Percentiles rank a stretch among this genome's conserved stretches.
Conservation (phyloP, 2,797 vertebrate species). For the Pitangus sulphuratus region DNA sequence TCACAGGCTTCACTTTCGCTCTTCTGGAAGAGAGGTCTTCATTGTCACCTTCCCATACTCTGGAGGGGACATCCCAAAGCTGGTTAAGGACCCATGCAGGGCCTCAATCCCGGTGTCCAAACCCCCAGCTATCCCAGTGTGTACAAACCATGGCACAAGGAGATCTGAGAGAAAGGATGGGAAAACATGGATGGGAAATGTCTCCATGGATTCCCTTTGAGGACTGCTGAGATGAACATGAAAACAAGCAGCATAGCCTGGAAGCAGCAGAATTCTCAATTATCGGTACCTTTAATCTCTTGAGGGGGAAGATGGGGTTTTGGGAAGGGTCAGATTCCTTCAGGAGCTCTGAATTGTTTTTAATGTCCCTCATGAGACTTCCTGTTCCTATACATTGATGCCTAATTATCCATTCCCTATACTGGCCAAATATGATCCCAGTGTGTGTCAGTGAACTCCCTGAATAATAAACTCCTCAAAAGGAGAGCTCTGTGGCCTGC, state of each 20-base stretch:
- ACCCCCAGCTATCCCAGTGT: no score
- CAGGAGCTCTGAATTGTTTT: neutral
- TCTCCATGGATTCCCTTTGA: neutral
- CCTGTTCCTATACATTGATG: rapidly evolving
- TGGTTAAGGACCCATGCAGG: neutral
- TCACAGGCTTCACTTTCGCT: neutral
- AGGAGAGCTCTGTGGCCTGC: neutral
- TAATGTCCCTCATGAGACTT: neutral
- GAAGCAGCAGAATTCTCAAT: neutral
- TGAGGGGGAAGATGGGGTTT: neutral
- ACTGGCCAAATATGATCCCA: neutral
- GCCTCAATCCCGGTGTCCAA: no score
- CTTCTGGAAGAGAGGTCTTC: neutral
- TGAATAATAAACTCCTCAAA: neutral
- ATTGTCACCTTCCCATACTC: neutral
- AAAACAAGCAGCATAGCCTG: neutral
- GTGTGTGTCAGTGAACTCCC: neutral
- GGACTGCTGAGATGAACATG: neutral
- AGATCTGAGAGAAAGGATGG: no score
- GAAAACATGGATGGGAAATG: neutral
- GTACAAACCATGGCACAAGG: no score
- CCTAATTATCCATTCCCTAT: neutral
- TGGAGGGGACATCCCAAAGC: neutral
- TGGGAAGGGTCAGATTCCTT: neutral
- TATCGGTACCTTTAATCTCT: neutral